Percentiles rank a stretch among this genome's conserved stretches.
phyloP scores from a whole-genome alignment of 2,888 invertebrate genomes.

The Polymixis flavicincta region DNA sequence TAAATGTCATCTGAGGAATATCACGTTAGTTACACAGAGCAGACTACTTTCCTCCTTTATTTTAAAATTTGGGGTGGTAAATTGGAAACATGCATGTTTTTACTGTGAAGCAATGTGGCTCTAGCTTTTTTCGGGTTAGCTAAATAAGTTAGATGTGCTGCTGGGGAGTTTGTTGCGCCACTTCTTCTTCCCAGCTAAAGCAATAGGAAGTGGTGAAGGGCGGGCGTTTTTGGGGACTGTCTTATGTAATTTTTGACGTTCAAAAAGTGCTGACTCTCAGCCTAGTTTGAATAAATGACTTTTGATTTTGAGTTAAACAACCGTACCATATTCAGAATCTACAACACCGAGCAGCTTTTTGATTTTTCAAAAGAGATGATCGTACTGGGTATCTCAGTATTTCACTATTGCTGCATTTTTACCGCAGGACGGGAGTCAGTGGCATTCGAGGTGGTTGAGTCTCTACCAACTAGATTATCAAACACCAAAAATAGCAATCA shows the following conservation, averaged over 20 bases:
- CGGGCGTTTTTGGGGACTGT: too few relatives aligned
- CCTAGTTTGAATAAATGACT: too few relatives aligned
- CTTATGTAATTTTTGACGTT: too few relatives aligned
- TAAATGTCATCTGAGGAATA: slow-evolving; percentile 81
- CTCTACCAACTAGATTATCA: not conserved
- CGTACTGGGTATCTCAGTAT: not conserved
- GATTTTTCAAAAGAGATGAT: too few relatives aligned
- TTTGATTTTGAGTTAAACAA: not conserved
- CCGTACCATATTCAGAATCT: not conserved
- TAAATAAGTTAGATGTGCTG: too few relatives aligned
- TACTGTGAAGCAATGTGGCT: not conserved
- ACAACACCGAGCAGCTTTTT: not conserved
- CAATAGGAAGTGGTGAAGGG: too few relatives aligned
- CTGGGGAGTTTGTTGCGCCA: too few relatives aligned
- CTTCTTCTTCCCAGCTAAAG: too few relatives aligned
- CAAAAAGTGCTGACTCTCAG: too few relatives aligned
- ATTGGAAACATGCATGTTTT: not conserved
- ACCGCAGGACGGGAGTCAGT: too few relatives aligned
- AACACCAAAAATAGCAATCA: not conserved
- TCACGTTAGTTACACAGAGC: slow-evolving; percentile 6
- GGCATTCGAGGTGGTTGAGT: not conserved
- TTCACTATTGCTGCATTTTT: not conserved
- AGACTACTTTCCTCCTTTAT: not conserved
- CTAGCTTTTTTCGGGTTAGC: not conserved
- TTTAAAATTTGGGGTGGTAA: not conserved